phyloP scores from a whole-genome alignment of 2,113 vertebrate genomes.

The Gulo gulo region DNA sequence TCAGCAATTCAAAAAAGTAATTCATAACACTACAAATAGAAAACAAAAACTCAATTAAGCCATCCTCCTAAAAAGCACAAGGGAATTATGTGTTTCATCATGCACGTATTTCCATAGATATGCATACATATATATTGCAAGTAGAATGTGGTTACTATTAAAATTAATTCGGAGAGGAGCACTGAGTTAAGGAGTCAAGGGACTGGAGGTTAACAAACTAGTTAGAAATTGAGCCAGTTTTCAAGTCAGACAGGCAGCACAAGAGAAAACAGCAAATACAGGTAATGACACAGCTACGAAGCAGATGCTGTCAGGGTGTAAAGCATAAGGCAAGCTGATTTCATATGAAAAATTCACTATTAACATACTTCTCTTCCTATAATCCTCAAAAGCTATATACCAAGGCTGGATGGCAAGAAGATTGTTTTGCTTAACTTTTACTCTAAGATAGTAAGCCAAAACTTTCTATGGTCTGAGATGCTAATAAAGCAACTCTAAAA shows the following conservation, averaged over 20 bases:
- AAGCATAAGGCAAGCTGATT: background rate
- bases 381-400: background rate
- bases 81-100: background rate
- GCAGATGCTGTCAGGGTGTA: background rate
- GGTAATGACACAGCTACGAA: background rate
- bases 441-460: constrained; percentile 5
- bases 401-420: background rate
- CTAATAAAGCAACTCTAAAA: background rate
- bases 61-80: constrained; percentile 24
- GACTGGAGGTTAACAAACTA: background rate
- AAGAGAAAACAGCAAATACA: background rate
- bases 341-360: background rate
- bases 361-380: background rate
- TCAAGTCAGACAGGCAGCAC: constrained; percentile 9
- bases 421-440: background rate
- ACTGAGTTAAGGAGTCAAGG: background rate
- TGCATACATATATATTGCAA: background rate
- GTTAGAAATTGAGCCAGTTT: constrained; percentile 25
- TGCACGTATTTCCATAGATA: background rate
- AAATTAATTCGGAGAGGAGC: background rate
- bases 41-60: constrained; percentile 30
- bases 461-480: background rate
- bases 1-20: constrained; percentile 45
- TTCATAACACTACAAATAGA: constrained; percentile 27
- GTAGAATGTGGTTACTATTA: background rate